These are phyloP conservation scores for Barbus barbus DNA, from an alignment of 2,113 vertebrate species.

Conservation along the genomic window DNA sequence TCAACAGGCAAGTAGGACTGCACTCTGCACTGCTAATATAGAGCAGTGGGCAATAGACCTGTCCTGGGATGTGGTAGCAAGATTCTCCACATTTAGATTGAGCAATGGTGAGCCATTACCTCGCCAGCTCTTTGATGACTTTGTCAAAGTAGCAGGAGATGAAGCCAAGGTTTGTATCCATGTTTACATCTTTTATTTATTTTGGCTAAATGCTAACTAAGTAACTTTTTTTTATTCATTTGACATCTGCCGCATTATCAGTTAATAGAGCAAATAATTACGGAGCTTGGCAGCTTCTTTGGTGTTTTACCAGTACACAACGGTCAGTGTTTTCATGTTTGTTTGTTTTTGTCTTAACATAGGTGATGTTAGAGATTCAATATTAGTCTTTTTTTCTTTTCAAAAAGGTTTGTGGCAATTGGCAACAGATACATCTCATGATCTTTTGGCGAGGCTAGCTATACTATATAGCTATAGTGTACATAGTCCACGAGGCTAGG, in stretches of 20 bases:
- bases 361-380: not conserved
- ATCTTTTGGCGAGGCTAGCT: slow-evolving; percentile 66
- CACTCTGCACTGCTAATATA: slow-evolving; percentile 71
- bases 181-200: not conserved
- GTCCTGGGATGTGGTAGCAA: slow-evolving; percentile 70
- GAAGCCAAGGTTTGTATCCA: slow-evolving; percentile 67
- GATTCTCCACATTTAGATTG: slow-evolving; percentile 62
- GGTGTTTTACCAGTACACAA: slow-evolving; percentile 71
- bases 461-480: no score
- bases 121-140: slow-evolving; percentile 68
- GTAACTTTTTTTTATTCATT: not conserved
- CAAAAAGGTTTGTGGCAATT: slow-evolving; percentile 71
- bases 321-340: slow-evolving; percentile 56
- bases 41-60: slow-evolving; percentile 74
- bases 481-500: slow-evolving; percentile 74
- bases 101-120: slow-evolving; percentile 60
- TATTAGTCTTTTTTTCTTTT: not conserved
- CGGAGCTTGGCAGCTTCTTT: slow-evolving; percentile 66
- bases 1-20: slow-evolving; percentile 67
- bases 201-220: not conserved
- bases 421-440: slow-evolving; percentile 67
- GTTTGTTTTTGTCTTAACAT: not conserved
- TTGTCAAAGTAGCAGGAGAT: slow-evolving; percentile 72
- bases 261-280: slow-evolving; percentile 65
- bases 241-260: slow-evolving; percentile 64